Evolutionary conservation across 2,888 invertebrate species (phyloP), one percentile per base, ranked within the genome.

Genomic region (Crioceris asparagi): DNA sequence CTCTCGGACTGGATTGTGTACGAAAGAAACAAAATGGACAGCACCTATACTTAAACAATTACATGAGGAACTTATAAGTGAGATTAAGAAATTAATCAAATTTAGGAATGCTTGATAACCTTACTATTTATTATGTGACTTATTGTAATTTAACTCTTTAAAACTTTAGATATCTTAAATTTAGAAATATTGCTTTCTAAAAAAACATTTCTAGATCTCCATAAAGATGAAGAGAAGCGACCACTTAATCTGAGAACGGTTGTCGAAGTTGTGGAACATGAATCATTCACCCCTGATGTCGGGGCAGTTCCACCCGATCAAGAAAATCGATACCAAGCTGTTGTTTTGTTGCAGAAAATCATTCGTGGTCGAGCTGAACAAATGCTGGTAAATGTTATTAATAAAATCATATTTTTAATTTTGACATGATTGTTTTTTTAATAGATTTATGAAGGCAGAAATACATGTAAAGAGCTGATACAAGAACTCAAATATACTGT

Each of bases 291-390:
- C 1, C 58, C 61, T 2, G 56, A 57, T 47, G 51, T 60, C 6
- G 58, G 56, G 18, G 52, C 50, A 3, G 47, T 54, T 17, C 50
- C 59, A 5, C 56, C 58, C 19, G 36, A 45, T 4, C 63, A 67
- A 40, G 69, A 71, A 35, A 59, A 66, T 10, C 49, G 61, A 29
- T 68, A 72, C 47, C 64, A 79, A 59, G 68, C 75, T 3, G 66
- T 74, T 17, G 62, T 79, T 25, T 61, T 73, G 45, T 54, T 84
- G 36, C 82, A 84, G 56, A 75, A 74, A 54, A 62, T 81, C 17
- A 65, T 85, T 2, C 64, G 77, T 43, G 85, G 84, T 2, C 65
- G 84, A 14, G 81, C 82, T 4, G 71, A 79, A 11, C 84, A 85
- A 62, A 75, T 70, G 48, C 62, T 80, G 71, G 80, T 80, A 61